Evolutionary conservation across 2,888 invertebrate species (phyloP).

Genomic region (Luperina nickerlii): DNA sequence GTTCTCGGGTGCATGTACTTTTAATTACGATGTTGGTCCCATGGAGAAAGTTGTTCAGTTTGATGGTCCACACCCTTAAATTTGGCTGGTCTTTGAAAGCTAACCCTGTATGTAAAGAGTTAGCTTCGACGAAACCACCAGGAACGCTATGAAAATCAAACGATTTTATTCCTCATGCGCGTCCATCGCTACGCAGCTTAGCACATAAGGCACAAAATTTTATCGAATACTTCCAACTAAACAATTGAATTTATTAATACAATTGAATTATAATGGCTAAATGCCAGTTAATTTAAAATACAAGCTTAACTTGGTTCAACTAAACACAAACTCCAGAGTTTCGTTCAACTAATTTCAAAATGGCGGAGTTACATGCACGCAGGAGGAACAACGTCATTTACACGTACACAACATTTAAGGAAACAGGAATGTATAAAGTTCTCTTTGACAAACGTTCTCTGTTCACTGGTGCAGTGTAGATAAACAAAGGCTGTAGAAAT

Average conservation of each 20-base stretch:
- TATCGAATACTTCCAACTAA: neutral
- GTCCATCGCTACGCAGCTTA: neutral
- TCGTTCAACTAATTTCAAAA: slow-evolving; percentile 20
- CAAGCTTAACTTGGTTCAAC: neutral
- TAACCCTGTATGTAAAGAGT: no score
- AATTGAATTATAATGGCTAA: no score
- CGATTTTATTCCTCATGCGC: neutral
- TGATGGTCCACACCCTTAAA: no score
- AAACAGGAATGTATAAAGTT: slow-evolving; percentile 14
- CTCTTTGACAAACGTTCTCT: neutral
- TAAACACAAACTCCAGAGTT: neutral
- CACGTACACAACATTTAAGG: neutral
- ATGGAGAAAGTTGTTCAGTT: no score
- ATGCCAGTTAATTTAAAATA: no score
- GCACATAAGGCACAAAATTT: neutral
- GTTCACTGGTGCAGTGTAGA: neutral
- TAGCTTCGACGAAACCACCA: no score
- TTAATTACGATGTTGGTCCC: no score
- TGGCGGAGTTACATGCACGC: neutral
- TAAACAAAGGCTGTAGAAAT: slow-evolving; percentile 18
- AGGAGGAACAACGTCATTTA: neutral
- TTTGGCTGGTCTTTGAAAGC: no score
- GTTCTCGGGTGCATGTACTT: no score
- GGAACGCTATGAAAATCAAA: neutral
- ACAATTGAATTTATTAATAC: no score